Evolutionary conservation across 1,140 invertebrate genomes (phyloP), one percentile per base, ranked within the genome.

Genomic region (Drosophila nigromelanica): DNA sequence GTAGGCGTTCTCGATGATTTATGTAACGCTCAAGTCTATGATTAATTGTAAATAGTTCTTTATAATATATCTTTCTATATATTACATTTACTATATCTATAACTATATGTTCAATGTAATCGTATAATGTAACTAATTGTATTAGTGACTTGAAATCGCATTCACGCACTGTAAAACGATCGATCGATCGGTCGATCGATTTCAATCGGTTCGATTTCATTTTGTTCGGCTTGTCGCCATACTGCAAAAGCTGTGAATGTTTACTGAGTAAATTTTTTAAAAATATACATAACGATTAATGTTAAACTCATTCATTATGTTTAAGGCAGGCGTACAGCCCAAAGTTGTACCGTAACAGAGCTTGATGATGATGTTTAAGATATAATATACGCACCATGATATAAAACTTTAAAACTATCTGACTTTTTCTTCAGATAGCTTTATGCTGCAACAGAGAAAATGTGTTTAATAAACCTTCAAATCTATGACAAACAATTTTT

Each of bases 191-290:
- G 33, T 76, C 70, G 64, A 76, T 71, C 61, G 72, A 45, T 64
- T 54, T 33, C 50, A 40, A 45, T 61, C 35, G 64, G 33, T 85
- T 76, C 61, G 63, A 70, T 83, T 83, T 68, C 45, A 68, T 73
- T 58, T 40, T 60, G 35, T 73, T 83, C 60, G 77, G 80, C 78
- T 76, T 68, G 50, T 75, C 71, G 80, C 75, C 80, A 78, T 58
- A 75, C 64, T 80, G 78, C 83, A 76, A 76, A 82, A 78, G 83
- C 83, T 89, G 83, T 89, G 83, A 89, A 89, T 89, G 83, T 89
- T 89, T 89, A 89, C 83, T 89, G 85, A 89, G 83, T 89, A 89
- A 89, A 89, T 89, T 89, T 79, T 66, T 45, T 58, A 51, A 68
- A 68, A 79, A 76, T 54, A 48, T 73, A 64, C 80, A 51, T 63